Base-by-base conservation (phyloP, 2,113 vertebrate species). In the Neolamprologus fasciatus region DNA sequence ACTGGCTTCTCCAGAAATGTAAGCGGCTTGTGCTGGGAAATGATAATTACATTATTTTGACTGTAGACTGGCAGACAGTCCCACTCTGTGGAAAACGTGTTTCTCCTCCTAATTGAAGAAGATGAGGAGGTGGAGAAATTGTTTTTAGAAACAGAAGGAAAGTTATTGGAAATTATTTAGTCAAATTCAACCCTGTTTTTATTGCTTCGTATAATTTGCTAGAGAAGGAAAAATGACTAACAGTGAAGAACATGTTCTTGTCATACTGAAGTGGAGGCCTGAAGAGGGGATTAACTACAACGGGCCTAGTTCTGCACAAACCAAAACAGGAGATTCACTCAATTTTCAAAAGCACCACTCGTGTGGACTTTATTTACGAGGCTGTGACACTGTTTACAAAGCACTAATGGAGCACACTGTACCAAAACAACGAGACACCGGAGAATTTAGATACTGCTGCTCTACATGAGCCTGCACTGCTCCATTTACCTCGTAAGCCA, bases 101-200 rank as follows among this genome's bases (percentile, higher is more conserved):
- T 55, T 23, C 73, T 85, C 50, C 40, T 86, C n/a, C 58, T 89
- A 86, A 85, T 87, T 90, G 58, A 79, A 86, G 66, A 82, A 91
- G 42, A 89, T 81, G 61, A 86, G 78, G 45, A 54, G 71, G 35
- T 78, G 54, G 61, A 31, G 51, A 17, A 83, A 86, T 84, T 82
- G 37, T 83, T 92, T 89, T 79, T 37, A 79, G 3, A 66, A 90
- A 54, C 45, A 35, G 28, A 23, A 28, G 58, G 4, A 16, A 85
- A 40, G 14, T 57, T 19, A 84, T 87, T 87, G 35, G 5, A 61
- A 89, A 86, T 68, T 61, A 23, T 84, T 87, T 19, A 53, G 17
- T 57, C 4, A n/a, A 81, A 31, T 51, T 11, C 21, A 54, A 33
- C 86, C 14, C 50, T 14, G 50, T 82, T 23, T 83, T 78, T 42